Base-by-base conservation (phyloP, 1,140 invertebrate genomes). In the Mesaphorura yosii region DNA sequence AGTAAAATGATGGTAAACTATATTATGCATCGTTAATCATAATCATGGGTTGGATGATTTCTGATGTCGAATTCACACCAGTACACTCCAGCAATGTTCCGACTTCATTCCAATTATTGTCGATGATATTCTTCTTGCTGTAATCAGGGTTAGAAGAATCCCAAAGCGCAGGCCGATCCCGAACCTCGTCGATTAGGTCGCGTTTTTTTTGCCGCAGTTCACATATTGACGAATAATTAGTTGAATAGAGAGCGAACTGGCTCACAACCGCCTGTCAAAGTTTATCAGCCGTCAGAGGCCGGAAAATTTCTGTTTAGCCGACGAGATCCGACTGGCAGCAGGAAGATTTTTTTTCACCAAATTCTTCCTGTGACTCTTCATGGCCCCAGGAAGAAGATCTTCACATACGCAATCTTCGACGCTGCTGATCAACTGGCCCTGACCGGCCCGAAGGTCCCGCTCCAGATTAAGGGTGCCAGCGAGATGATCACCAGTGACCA, bases 341-440 rank as follows among this genome's bases (percentile, higher is more conserved):
- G n/a, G n/a, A n/a, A n/a, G n/a, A n/a, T n/a, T n/a, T n/a, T 48
- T 6, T 26, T 48, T 6, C 23, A 7, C 10, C 12, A 23, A 34
- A 27, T 53, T 10, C 5, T 46, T 5, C 41, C 40, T 4, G 51
- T 53, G 5, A 45, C 14, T 6, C 7, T 53, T 2, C 5, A 7
- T 7, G 48, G 54, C 14, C 54, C 48, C 0, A 6, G 3, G 19
- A 48, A 48, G 7, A 15, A n/a, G 14, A 17, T 44, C 6, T 25
- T 19, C 6, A 34, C 26, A 0, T 44, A 46, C 19, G 54, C 54
- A 1, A 17, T 56, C 2, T 19, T 56, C 5, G 54, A 51, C 40
- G 27, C 6, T 0, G 48, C 22, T 0, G 29, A 28, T 3, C 1
- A 45, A 44, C 10, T 52, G 10, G 51, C 40, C 28, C 20, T 44